These are phyloP conservation scores for Bursaphelenchus okinawaensis DNA, from an alignment of 2,888 invertebrate species.

Conservation along the genomic window DNA sequence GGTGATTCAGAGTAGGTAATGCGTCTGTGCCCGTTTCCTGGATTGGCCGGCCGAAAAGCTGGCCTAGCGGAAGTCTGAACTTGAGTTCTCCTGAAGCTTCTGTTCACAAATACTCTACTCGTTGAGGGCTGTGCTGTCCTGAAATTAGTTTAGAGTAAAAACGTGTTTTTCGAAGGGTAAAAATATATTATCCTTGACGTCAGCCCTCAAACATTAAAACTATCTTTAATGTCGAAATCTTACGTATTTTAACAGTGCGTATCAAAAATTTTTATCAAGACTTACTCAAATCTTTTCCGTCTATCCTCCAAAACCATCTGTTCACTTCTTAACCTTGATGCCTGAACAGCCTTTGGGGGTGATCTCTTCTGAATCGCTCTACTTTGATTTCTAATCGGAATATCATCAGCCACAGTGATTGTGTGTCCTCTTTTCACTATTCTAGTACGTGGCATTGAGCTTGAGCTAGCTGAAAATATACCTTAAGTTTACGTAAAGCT, in stretches of 20 bases:
- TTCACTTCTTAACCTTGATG: not conserved
- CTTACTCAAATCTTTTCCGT: not conserved
- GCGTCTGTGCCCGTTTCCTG: not conserved
- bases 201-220: too few relatives aligned
- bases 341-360: not conserved
- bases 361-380: not conserved
- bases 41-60: not conserved
- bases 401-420: not conserved
- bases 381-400: not conserved
- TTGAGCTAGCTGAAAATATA: not conserved
- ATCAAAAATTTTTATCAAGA: too few relatives aligned
- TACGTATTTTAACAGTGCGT: too few relatives aligned
- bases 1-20: not conserved
- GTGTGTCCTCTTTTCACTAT: not conserved
- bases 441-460: not conserved
- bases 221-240: too few relatives aligned
- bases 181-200: too few relatives aligned
- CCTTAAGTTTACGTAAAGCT: not conserved
- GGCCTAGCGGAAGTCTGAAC: not conserved
- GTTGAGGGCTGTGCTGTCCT: not conserved
- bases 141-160: not conserved
- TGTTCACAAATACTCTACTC: not conserved
- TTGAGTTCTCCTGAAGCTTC: not conserved
- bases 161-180: too few relatives aligned
- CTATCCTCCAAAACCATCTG: not conserved